Conservation (phyloP, 2,797 vertebrate genomes). For the Peromyscus melanophrys region DNA sequence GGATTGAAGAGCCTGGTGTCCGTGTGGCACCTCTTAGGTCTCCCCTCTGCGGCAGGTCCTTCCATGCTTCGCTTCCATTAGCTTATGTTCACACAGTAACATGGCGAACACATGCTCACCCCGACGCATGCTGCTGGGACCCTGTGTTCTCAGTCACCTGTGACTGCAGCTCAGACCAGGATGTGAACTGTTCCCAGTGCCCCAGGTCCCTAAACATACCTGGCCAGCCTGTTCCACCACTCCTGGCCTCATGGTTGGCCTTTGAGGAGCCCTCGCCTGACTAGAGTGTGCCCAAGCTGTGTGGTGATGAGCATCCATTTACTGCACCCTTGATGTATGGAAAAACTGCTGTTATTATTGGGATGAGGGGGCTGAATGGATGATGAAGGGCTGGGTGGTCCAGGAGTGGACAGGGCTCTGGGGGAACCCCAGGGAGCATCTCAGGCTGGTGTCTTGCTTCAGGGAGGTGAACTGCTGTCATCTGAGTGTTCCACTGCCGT, state of each 20-base stretch:
- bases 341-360: background rate
- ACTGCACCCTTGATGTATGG: background rate
- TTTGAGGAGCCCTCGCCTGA: background rate
- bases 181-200: background rate
- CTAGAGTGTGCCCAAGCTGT: background rate
- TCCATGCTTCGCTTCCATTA: background rate
- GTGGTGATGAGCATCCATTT: background rate
- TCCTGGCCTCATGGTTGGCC: background rate
- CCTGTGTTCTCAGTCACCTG: background rate
- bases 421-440: background rate
- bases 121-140: accelerated
- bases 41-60: background rate
- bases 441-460: background rate
- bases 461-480: background rate
- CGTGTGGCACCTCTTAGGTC: background rate
- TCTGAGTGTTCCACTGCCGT: background rate
- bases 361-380: background rate
- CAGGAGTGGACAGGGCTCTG: background rate
- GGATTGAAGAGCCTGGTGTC: background rate
- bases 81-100: accelerated
- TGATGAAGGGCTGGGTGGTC: background rate
- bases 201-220: background rate
- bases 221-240: background rate
- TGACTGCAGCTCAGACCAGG: background rate
- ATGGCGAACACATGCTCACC: background rate